Base-by-base conservation (phyloP, 2,797 vertebrate genomes). In the Eulemur rubriventer region DNA sequence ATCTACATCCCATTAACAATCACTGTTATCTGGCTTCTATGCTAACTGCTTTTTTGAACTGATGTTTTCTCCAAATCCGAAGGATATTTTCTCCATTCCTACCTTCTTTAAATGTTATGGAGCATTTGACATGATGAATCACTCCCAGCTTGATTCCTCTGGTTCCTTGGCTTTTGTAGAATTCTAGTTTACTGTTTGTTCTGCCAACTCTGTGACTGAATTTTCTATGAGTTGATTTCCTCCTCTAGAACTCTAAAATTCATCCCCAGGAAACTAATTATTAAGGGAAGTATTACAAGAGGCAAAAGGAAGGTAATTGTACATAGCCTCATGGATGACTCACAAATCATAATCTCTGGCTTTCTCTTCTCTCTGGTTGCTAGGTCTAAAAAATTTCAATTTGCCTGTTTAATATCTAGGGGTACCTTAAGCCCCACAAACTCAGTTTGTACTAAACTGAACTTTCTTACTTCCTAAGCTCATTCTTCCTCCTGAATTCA, bases 401-500 rank as follows among this genome's bases (percentile, higher is more conserved):
- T 79, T 89, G 28, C 7, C 67, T 61, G 0, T 41, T 92, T 20
- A 92, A 81, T 81, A 61, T n/a, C 14, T 90, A 50, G 22, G 7
- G 30, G 35, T 67, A 35, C 22, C n/a, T 46, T 59, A 96, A 76
- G 4, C 3, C 52, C 28, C 14, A 86, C 46, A 86, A 75, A 72
- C 28, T 55, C 52, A 76, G 73, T 87, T 70, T 75, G 82, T 52
- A 92, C 10, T 35, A 83, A 95, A 95, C 6, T 38, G 2, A 90
- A 67, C 30, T 93, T 82, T 88, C 50, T 78, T 83, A 38, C 8
- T 55, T 70, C 33, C 41, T 80, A 65, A 95, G 52, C 5, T 35
- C 20, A 50, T 95, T 89, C 24, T 28, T 92, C n/a, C 30, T 79
- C 73, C 61, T 91, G 22, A 96, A 85, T 82, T 81, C 41, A 73